Base-by-base conservation (phyloP, 2,888 invertebrate species). In the Thelaira solivaga region DNA sequence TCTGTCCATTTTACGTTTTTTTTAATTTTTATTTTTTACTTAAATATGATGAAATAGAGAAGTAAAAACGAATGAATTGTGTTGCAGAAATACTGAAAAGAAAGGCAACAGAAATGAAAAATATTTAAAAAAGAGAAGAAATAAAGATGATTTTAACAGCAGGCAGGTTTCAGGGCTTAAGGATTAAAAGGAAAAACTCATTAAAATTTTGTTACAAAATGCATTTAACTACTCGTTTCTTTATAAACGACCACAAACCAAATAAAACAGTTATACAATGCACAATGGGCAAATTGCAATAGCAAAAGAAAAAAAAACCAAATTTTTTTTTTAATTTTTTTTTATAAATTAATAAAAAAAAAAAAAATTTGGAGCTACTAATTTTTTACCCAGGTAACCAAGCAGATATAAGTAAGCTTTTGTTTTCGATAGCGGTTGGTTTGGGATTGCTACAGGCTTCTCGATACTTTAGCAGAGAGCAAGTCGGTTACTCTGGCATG, bases 161-260 rank as follows among this genome's bases (percentile, higher is more conserved):
- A 69, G 59, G 53, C 65, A 71, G 78, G 78, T 78, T 78, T 78
- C 74, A 59, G 51, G 53, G 69, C 69, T 71, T 74, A 39, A 65
- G 78, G 74, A 74, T 78, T 78, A 78, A 61, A 83, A 84, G 81
- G 85, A 83, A 85, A 83, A 84, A 85, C 85, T 85, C 85, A 85
- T 85, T 85, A 85, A 85, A 85, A 84, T 84, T 84, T 83, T 84
- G 84, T 83, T 83, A 82, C 84, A 79, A 53, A 85, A 82, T 83
- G 82, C 82, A 84, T 84, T 85, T 83, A 84, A 83, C 65, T 65
- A 69, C 67, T 62, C 53, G 62, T 71, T 57, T 69, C 47, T 59
- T 59, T 49, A 43, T 57, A 57, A 39, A 65, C 47, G 45, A 26
- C 43, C 51, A 43, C 45, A 43, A 43, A 49, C 31, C 64, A 47